Evolutionary conservation across 2,113 vertebrate species (phyloP), one percentile per base, ranked within the genome.

Genomic region (Crotophaga sulcirostris): DNA sequence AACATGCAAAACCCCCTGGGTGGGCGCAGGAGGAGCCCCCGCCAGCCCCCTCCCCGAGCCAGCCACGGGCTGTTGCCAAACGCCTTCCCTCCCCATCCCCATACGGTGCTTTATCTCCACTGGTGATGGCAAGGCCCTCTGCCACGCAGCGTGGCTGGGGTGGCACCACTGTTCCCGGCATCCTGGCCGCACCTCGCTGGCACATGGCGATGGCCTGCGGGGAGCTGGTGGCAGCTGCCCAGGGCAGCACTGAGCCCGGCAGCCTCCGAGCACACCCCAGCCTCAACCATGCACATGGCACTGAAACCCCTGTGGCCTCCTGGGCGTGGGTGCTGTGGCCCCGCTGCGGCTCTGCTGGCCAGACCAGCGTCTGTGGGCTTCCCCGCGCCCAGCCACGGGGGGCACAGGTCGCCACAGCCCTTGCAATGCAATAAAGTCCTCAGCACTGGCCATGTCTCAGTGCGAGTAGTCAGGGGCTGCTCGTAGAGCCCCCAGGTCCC

Each of bases 31-130:
- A 83, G 38, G 29, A 56, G 2, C 3, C 38, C 36, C 24, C n/a
- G 2, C 78, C 82, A 42, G 74, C 42, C 66, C 62, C 16, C 16
- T 54, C n/a, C 72, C 68, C 1, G 8, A 92, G 79, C 76, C 3
- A n/a, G 82, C 84, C 44, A 3, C 13, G 4, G 93, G 93, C 94
- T 67, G 69, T 81, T 95, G 92, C 95, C 96, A 89, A 97, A 94
- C 64, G 40, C 93, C 91, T 93, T 92, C 78, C 88, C 70, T 84
- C 54, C 72, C 93, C 88, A 82, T 89, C 89, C 92, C 94, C 89
- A 89, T 93, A 94, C 94, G 96, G 97, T 97, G 96, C 97, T 97
- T 96, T 94, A 91, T 95, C 96, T 94, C 92, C 92, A 93, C 92
- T 90, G 94, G 93, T 90, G 67, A 88, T 20, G 18, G 84, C 87